Evolutionary conservation across 2,113 vertebrate genomes (phyloP), one percentile per base, ranked within the genome.

Genomic region (Dromiciops gliroides): DNA sequence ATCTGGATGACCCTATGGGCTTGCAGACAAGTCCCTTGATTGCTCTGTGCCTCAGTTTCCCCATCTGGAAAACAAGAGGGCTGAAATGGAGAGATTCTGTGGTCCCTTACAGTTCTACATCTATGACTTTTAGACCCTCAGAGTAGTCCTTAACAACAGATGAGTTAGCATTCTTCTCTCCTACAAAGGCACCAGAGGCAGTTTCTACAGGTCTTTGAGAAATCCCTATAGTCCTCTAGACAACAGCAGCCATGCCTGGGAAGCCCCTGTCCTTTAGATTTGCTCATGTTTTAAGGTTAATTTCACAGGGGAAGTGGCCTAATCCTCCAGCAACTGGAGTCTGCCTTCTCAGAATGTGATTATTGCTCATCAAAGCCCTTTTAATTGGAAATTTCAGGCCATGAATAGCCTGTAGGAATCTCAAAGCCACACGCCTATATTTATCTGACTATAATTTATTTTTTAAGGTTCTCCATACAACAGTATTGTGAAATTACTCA

Each of bases 331-430:
- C 93, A 25, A 5, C 96, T 95, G 93, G 96, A 98, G 93, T 95
- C 93, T 98, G 97, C 94, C 53, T 95, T 96, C 97, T 97, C 97
- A 97, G 95, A 98, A 98, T 97, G 98, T 98, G 98, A 98, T 98
- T 98, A 99, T 98, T 98, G 97, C 95, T 98, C 95, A 97, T 98
- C 98, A 98, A 98, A 97, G 91, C 94, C 92, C 94, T 96, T 98
- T 98, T 98, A 98, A 98, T 98, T 98, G 98, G 98, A 98, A 98
- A 93, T 97, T 96, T 98, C 98, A 98, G 98, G 97, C 98, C 93
- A 97, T 95, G 91, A 98, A 97, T 97, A 96, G 95, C 96, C 96
- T 98, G 95, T 97, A 97, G 97, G 95, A 97, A 95, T 97, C 96
- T 97, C 97, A 94, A 95, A 98, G 96, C 89, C 92, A 94, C 95